Evolutionary conservation across 2,797 vertebrate species (phyloP).

Genomic region (Premnoplex brunnescens): DNA sequence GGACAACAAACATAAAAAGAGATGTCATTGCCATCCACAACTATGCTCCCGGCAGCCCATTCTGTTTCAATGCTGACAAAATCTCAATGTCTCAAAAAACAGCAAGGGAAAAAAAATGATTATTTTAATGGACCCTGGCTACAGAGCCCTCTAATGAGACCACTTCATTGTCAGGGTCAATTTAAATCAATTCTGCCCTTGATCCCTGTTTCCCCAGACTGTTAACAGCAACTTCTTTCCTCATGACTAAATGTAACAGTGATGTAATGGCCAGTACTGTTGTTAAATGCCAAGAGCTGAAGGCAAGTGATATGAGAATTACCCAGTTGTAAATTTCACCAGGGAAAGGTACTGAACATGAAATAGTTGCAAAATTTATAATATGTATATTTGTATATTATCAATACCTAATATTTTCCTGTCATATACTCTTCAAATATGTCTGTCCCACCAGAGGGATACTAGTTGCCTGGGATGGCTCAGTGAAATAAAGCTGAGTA

Average conservation of each 20-base stretch:
- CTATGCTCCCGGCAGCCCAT: conserved; percentile 11
- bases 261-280: not conserved
- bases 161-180: not conserved
- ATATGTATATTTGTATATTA: not conserved
- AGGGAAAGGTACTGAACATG: not conserved
- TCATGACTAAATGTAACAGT: not conserved
- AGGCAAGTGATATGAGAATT: not conserved
- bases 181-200: conserved; percentile 28
- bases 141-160: conserved; percentile 4
- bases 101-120: not conserved
- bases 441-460: rapidly evolving
- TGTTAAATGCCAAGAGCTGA: not conserved
- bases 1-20: conserved; percentile 1
- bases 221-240: not conserved
- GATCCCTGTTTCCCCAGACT: not conserved
- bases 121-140: not conserved
- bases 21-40: not conserved
- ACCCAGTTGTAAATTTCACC: not conserved
- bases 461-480: not conserved
- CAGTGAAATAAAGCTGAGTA: not conserved
- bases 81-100: conserved; percentile 25
- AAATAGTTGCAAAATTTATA: not conserved
- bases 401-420: not conserved
- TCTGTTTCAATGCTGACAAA: conserved; percentile 14
- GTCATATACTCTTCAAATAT: not conserved